Evolutionary conservation across 2,113 vertebrate genomes (phyloP), one percentile per base, ranked within the genome.

Genomic region (Tenebrosternarchus preto): DNA sequence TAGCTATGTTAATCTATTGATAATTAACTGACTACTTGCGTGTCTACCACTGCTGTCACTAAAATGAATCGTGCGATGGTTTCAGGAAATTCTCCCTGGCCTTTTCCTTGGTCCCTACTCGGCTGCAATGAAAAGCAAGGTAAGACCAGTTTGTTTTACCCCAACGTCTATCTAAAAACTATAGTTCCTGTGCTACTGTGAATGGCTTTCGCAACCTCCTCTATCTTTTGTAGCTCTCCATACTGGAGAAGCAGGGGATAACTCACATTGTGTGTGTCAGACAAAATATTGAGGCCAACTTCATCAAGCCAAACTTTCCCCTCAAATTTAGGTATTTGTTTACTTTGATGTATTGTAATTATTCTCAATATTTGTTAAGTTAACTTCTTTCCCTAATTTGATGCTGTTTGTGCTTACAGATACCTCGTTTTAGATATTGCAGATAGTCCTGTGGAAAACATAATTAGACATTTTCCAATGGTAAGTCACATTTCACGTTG

Each of bases 101-200:
- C 92, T 99, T 80, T 99, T 96, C 94, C 94, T 99, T 93, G 98
- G 97, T 84, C 98, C 98, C 2, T 99, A 98, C 88, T 99, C 98
- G 88, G 95, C 97, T 88, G 98, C 96, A 86, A 97, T 99, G 98
- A 99, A 98, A 93, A 99, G 97, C 95, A 99, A 99, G 96, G 98
- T 98, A 94, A 27, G 88, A 69, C 2, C 43, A 82, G 68, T 81
- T n/a, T 78, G 59, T 80, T 2, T 50, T 6, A 7, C 56, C 64
- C 22, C 0, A 17, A 1, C 20, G 22, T 56, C 22, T 33, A 27
- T n/a, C n/a, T n/a, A n/a, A n/a, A 36, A 33, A 60, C 53, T 43
- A 31, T 19, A 24, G 53, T 5, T 46, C 22, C 57, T 36, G 6
- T 59, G 20, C 5, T 15, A 5, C 78, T 16, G 5, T 70, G 22